Evolutionary conservation across 2,797 vertebrate species (phyloP).

Genomic region (Intellagama lesueurii): DNA sequence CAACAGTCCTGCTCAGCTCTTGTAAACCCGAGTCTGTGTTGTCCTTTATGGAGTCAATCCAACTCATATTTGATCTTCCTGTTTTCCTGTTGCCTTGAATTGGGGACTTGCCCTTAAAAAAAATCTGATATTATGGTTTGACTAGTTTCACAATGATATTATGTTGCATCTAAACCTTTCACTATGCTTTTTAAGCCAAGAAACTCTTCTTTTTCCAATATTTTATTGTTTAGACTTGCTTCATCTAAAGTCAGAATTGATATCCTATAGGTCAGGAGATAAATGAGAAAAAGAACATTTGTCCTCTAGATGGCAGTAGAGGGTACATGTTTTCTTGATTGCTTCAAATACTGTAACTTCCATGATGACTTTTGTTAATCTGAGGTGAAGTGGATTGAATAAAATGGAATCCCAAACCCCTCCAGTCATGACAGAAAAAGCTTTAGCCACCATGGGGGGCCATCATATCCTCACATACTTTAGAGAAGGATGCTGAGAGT

Average conservation of each 20-base stretch:
- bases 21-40: too few relatives aligned
- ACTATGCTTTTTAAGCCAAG: too few relatives aligned
- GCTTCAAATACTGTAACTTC: neutral
- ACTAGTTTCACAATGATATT: too few relatives aligned
- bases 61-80: too few relatives aligned
- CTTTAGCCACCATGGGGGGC: neutral
- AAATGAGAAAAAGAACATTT: neutral
- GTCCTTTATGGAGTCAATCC: too few relatives aligned
- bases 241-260: too few relatives aligned
- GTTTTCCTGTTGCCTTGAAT: too few relatives aligned
- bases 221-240: neutral
- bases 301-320: conserved; percentile 31
- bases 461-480: neutral
- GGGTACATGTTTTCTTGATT: neutral
- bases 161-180: too few relatives aligned
- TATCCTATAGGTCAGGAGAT: too few relatives aligned
- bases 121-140: too few relatives aligned
- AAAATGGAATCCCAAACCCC: neutral
- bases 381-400: neutral
- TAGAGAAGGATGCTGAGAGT: neutral
- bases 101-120: too few relatives aligned
- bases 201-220: neutral
- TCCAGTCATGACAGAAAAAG: neutral
- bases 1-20: too few relatives aligned
- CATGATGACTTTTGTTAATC: conserved; percentile 4